phyloP scores from a whole-genome alignment of 2,113 vertebrate genomes.

The Crotophaga sulcirostris region DNA sequence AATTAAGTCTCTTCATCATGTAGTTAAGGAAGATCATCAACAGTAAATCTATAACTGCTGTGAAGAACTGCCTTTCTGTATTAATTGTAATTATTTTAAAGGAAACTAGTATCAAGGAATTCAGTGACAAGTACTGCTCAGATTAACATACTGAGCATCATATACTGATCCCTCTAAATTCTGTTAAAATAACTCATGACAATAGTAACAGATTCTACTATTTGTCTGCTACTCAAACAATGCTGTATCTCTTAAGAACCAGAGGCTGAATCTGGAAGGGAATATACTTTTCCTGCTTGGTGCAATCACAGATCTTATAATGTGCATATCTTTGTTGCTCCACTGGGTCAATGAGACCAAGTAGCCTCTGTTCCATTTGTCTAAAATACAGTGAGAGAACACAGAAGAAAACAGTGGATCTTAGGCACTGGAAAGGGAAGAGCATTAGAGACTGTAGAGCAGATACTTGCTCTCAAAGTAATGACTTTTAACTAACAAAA shows the following conservation, averaged over 20 bases:
- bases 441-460: background rate
- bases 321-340: background rate
- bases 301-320: background rate
- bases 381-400: background rate
- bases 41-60: background rate
- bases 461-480: background rate
- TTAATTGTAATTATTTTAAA: background rate
- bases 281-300: background rate
- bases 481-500: background rate
- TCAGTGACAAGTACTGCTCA: background rate
- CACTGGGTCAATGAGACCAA: background rate
- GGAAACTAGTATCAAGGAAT: background rate
- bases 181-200: background rate
- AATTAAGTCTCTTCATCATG: background rate
- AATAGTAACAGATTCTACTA: background rate
- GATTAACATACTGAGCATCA: background rate
- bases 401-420: background rate
- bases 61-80: background rate
- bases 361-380: background rate
- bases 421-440: background rate
- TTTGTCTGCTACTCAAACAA: background rate
- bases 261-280: background rate
- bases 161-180: background rate
- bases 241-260: background rate
- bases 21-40: background rate